Evolutionary conservation across 2,797 vertebrate genomes (phyloP).

Genomic region (Eulemur coronatus): DNA sequence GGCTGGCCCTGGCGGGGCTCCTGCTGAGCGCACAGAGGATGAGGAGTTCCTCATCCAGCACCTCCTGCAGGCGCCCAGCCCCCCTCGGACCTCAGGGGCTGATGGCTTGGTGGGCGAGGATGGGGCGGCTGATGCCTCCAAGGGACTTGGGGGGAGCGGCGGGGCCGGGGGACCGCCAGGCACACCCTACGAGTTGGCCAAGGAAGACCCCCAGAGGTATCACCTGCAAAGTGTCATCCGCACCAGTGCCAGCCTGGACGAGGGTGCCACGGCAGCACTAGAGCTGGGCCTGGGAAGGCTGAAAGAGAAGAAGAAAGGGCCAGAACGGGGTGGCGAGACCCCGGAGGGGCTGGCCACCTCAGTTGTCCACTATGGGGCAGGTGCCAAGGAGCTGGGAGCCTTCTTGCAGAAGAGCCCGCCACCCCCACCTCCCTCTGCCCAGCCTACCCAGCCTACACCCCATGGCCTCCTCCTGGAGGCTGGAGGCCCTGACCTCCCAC

Average conservation of each 20-base stretch:
- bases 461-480: slow-evolving; percentile 85
- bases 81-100: slow-evolving; percentile 82
- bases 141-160: slow-evolving; percentile 73
- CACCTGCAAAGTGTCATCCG: slow-evolving; percentile 97
- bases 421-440: slow-evolving; percentile 88
- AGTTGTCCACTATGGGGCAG: slow-evolving; percentile 89
- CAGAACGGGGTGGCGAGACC: slow-evolving; percentile 86
- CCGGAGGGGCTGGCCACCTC: slow-evolving; percentile 92
- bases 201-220: slow-evolving; percentile 93
- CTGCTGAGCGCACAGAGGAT: slow-evolving; percentile 82
- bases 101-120: slow-evolving; percentile 84
- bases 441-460: slow-evolving; percentile 74
- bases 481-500: slow-evolving; percentile 89
- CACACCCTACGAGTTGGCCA: slow-evolving; percentile 91
- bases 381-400: slow-evolving; percentile 82
- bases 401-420: slow-evolving; percentile 93
- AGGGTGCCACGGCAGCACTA: slow-evolving; percentile 89
- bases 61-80: slow-evolving; percentile 94
- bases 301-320: slow-evolving; percentile 86
- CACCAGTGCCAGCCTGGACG: slow-evolving; percentile 93
- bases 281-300: slow-evolving; percentile 93
- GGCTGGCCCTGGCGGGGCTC: slow-evolving; percentile 33
- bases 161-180: slow-evolving; percentile 71
- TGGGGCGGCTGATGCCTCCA: slow-evolving; percentile 80
- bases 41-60: slow-evolving; percentile 96